Evolutionary conservation across 2,113 vertebrate genomes (phyloP), one percentile per base, ranked within the genome.

Genomic region (Pterophyllum scalare): DNA sequence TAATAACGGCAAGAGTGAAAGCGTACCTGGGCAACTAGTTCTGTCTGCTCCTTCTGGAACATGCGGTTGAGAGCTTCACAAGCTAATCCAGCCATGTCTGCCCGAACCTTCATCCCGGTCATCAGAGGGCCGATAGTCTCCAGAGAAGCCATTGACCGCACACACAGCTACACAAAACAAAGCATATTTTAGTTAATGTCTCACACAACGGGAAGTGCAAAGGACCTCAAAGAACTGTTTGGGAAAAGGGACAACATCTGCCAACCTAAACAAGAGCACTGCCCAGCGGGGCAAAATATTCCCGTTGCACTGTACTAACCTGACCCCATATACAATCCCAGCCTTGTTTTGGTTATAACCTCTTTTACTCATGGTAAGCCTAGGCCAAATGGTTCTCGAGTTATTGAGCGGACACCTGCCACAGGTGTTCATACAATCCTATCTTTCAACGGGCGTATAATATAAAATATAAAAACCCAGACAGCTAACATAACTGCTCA

Each of bases 41-140:
- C 98, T 17, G 96, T 97, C 93, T 99, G 99, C 65, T 99, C 99
- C 87, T 96, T 98, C 93, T 99, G 99, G 93, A 99, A 99, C 99
- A 99, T 99, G 70, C 98, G 95, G 87, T 99, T 99, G 52, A 99
- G 97, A 58, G 98, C 96, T 93, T 99, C 99, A 89, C 98, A 99
- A 46, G 97, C 98, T 77, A 99, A 85, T 12, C 97, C 97, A 20
- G 97, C 95, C 92, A 97, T 96, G 93, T 99, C 99, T 0, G 96
- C 90, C 13, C 98, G 96, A 77, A 94, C 93, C 67, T 96, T 99
- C 98, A 99, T 99, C 75, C 98, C 99, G 8, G 94, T 96, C 97
- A 99, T 98, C 77, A 99, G 93, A 1, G 98, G 98, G 6, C 97
- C 96, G 43, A 99, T 98, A 38, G 97, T 98, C 82, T 99, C 98